Evolutionary conservation across 2,113 vertebrate species (phyloP).

Genomic region (Bucco capensis): DNA sequence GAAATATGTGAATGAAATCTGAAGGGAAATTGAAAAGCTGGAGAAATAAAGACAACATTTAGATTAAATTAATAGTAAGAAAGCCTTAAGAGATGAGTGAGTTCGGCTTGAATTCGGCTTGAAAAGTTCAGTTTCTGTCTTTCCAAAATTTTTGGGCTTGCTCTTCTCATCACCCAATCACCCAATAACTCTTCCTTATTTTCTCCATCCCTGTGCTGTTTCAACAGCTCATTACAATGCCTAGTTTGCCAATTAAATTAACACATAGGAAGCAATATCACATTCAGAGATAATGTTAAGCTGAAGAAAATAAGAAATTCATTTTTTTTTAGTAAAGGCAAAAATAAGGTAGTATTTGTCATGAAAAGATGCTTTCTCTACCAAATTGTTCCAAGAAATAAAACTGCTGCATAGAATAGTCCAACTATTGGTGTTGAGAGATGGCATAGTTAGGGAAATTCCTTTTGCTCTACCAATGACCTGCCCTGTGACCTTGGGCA

Average conservation of each 20-base stretch:
- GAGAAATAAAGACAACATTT: not conserved
- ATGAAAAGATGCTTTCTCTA: not conserved
- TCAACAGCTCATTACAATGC: not conserved
- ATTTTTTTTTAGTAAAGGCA: not conserved
- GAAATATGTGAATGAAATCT: not conserved
- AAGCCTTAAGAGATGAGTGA: not conserved
- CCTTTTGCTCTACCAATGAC: not conserved
- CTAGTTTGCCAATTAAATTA: not conserved
- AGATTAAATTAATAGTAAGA: not conserved
- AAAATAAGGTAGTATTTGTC: not conserved
- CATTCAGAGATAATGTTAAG: not conserved
- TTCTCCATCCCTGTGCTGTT: not conserved
- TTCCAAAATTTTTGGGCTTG: not conserved
- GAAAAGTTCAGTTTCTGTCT: not conserved
- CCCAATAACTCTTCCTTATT: not conserved
- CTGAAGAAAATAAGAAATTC: not conserved
- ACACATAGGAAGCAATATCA: not conserved
- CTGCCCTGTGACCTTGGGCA: not conserved
- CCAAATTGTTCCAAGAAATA: not conserved
- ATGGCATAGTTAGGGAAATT: not conserved
- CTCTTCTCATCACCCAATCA: not conserved
- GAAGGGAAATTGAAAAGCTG: not conserved
- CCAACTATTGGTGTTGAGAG: not conserved
- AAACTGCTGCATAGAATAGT: not conserved
- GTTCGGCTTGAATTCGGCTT: not conserved